phyloP scores from a whole-genome alignment of 1,140 invertebrate species.

The Cydia pomonella region DNA sequence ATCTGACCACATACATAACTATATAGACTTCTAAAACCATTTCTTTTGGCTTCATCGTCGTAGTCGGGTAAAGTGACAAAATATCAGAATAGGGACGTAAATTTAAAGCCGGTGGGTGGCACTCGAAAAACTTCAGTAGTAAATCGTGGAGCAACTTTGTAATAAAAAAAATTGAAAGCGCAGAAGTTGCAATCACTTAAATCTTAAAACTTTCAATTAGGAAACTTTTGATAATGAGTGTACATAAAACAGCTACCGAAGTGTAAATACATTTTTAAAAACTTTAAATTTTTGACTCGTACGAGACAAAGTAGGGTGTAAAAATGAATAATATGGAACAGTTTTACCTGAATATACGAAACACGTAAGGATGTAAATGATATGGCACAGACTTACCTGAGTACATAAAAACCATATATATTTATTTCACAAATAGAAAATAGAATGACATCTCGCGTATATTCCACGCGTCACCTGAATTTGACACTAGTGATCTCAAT shows the following conservation, averaged over 20 bases:
- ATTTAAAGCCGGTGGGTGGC: slow-evolving; percentile 44
- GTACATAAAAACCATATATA: too few relatives aligned
- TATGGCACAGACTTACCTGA: too few relatives aligned
- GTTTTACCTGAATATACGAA: too few relatives aligned
- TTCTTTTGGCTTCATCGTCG: not conserved
- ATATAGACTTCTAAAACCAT: not conserved
- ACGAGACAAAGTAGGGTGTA: not conserved
- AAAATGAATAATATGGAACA: too few relatives aligned
- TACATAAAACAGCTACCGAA: not conserved
- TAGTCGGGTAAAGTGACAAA: not conserved
- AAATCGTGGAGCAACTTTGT: slow-evolving; percentile 51
- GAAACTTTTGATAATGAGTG: slow-evolving; percentile 29
- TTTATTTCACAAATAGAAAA: too few relatives aligned
- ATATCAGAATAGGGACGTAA: slow-evolving; percentile 41
- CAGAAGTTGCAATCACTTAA: slow-evolving; percentile 23
- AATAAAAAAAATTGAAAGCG: slow-evolving; percentile 52
- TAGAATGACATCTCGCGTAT: too few relatives aligned
- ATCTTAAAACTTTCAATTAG: slow-evolving; percentile 28
- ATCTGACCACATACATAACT: too few relatives aligned
- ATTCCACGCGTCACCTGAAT: too few relatives aligned
- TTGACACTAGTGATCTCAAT: too few relatives aligned
- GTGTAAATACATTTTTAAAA: not conserved
- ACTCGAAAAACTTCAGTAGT: slow-evolving; percentile 51
- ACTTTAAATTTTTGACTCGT: not conserved
- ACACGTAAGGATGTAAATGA: too few relatives aligned